These are phyloP conservation scores for Machimus rusticus DNA, from an alignment of 2,888 invertebrate species.

Conservation along the genomic window DNA sequence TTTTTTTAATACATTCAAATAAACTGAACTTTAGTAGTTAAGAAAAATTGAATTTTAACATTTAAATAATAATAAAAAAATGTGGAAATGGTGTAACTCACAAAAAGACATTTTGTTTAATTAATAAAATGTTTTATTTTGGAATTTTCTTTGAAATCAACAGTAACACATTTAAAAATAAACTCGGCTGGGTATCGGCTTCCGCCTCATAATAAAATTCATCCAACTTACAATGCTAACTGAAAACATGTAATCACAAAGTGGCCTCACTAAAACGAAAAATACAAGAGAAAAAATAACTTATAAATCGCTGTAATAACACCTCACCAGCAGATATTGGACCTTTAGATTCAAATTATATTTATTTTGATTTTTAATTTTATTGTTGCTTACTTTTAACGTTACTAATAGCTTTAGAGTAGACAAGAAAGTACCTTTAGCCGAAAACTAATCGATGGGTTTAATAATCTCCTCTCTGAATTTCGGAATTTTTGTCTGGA, in stretches of 20 bases:
- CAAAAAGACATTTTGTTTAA: constrained; percentile 39
- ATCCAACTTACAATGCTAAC: constrained; percentile 49
- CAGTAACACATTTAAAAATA: constrained; percentile 51
- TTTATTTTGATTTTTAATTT: constrained; percentile 35
- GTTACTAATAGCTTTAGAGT: constrained; percentile 31
- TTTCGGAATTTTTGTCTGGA: background rate
- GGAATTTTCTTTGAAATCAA: constrained; percentile 48
- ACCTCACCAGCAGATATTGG: constrained; percentile 38
- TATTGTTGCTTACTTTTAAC: constrained; percentile 26
- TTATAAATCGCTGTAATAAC: constrained; percentile 7
- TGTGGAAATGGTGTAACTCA: background rate
- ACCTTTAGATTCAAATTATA: constrained; percentile 41
- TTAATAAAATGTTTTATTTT: constrained; percentile 49
- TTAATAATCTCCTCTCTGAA: constrained; percentile 30
- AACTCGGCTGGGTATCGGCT: constrained; percentile 51
- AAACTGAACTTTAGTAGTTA: no score
- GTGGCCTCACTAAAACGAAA: constrained; percentile 16
- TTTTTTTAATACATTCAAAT: no score
- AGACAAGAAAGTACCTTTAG: constrained; percentile 35
- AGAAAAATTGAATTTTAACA: no score
- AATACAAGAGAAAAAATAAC: background rate
- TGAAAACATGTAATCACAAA: constrained; percentile 47
- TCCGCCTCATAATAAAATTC: constrained; percentile 49
- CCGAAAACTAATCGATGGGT: constrained; percentile 51
- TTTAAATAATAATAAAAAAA: background rate